phyloP scores from a whole-genome alignment of 2,888 invertebrate species.

The Netelia melanura region DNA sequence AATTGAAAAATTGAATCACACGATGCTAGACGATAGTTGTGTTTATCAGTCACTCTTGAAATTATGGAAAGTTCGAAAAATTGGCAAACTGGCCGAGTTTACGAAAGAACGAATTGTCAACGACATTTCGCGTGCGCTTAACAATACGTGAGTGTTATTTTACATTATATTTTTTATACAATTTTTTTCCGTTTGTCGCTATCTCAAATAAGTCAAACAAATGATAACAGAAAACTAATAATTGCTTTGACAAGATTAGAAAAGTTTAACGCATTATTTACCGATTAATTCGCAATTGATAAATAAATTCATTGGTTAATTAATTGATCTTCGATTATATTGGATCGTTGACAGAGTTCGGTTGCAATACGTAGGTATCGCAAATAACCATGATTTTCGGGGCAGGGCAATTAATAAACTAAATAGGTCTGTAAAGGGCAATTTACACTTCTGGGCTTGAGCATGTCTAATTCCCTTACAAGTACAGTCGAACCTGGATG shows the following conservation, averaged over 20 bases:
- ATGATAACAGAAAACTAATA: slow-evolving; percentile 8
- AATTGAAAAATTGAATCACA: slow-evolving; percentile 73
- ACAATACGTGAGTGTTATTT: slow-evolving; percentile 75
- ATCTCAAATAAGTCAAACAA: not conserved
- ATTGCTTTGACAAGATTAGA: not conserved
- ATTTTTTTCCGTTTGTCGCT: not conserved
- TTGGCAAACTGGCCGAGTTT: slow-evolving; percentile 71
- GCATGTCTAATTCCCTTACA: too few species aligned
- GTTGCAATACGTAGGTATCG: too few species aligned
- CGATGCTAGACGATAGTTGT: slow-evolving; percentile 77
- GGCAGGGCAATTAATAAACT: too few species aligned
- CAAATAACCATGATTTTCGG: too few species aligned
- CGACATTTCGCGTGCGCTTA: slow-evolving; percentile 77
- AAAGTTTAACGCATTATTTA: not conserved
- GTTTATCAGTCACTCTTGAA: slow-evolving; percentile 82
- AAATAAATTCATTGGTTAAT: not conserved
- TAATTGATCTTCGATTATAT: too few species aligned
- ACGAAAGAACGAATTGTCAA: slow-evolving; percentile 74
- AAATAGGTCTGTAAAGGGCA: too few species aligned
- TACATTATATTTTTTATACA: not conserved
- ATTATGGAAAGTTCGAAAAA: slow-evolving; percentile 76
- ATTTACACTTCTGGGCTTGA: too few species aligned
- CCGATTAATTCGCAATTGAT: too few species aligned
- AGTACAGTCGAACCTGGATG: too few species aligned
- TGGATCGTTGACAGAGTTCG: too few species aligned